Conservation (phyloP, 2,797 vertebrate species). For the Sparidentex hasta region DNA sequence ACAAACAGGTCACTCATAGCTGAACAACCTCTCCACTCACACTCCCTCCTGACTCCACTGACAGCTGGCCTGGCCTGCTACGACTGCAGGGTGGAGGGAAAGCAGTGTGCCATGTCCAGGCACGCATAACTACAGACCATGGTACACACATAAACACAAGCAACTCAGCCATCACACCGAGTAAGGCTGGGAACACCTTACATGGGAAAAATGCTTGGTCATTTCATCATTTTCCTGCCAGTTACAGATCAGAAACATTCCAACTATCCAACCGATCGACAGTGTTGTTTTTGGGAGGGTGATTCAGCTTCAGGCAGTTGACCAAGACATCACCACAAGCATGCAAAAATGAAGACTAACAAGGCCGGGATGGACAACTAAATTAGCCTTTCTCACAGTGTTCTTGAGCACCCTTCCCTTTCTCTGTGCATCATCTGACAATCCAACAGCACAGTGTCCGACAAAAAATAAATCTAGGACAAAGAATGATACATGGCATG, state of each 20-base stretch:
- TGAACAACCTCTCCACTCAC: slow-evolving; percentile 47
- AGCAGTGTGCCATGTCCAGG: slow-evolving; percentile 26
- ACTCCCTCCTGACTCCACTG: slow-evolving; percentile 16
- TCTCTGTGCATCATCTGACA: slow-evolving; percentile 10
- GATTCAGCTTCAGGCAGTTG: neutral
- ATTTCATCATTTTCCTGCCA: slow-evolving; percentile 11
- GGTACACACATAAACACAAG: slow-evolving; percentile 7
- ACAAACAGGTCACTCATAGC: slow-evolving; percentile 66
- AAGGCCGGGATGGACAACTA: neutral
- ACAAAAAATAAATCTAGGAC: slow-evolving; percentile 1
- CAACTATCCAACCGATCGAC: neutral
- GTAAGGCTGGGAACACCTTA: slow-evolving; percentile 22
- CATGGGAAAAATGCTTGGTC: slow-evolving; percentile 4
- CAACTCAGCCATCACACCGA: neutral
- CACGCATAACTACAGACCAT: slow-evolving; percentile 21
- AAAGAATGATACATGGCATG: neutral
- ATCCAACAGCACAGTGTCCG: neutral
- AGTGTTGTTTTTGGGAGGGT: neutral
- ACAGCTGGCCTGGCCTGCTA: slow-evolving; percentile 40
- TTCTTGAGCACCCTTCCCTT: neutral
- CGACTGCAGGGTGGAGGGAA: slow-evolving; percentile 17
- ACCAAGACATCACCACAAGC: neutral
- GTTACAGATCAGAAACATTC: slow-evolving; percentile 28
- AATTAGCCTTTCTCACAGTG: neutral
- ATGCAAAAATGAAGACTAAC: slow-evolving; percentile 21